Percentiles rank a stretch among this genome's conserved stretches.
Evolutionary conservation across 2,888 invertebrate genomes (phyloP).

Genomic region (Phengaris alcon): DNA sequence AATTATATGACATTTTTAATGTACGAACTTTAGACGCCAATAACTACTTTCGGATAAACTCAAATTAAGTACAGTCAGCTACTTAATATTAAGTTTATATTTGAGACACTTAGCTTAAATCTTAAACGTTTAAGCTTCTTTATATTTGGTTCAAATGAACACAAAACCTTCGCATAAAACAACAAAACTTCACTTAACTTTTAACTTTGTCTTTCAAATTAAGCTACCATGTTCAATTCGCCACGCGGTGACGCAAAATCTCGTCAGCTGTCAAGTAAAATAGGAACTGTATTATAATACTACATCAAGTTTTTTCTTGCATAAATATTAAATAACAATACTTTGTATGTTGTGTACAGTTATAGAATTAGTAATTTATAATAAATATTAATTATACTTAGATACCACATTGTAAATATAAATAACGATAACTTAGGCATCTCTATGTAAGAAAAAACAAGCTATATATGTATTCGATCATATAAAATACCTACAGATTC

Average conservation of each 20-base stretch:
- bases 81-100: constrained; percentile 20
- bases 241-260: too few species aligned
- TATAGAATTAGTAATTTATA: not conserved
- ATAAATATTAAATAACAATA: not conserved
- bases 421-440: not conserved
- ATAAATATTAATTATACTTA: not conserved
- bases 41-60: not conserved
- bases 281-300: constrained; percentile 38
- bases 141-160: not conserved
- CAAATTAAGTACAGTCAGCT: constrained; percentile 19
- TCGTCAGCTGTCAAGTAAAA: constrained; percentile 18
- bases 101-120: constrained; percentile 15
- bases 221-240: too few species aligned
- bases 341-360: not conserved
- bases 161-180: constrained; percentile 5
- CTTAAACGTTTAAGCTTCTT: constrained; percentile 1
- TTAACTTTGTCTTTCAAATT: not conserved
- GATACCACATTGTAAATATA: not conserved
- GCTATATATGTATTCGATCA: not conserved
- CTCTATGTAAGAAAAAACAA: not conserved
- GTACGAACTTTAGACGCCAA: not conserved
- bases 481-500: not conserved
- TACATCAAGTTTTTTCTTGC: not conserved
- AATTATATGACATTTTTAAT: constrained; percentile 2
- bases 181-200: constrained; percentile 9